Evolutionary conservation across 2,113 vertebrate species (phyloP).

Genomic region (Hippocampus guttulatus): DNA sequence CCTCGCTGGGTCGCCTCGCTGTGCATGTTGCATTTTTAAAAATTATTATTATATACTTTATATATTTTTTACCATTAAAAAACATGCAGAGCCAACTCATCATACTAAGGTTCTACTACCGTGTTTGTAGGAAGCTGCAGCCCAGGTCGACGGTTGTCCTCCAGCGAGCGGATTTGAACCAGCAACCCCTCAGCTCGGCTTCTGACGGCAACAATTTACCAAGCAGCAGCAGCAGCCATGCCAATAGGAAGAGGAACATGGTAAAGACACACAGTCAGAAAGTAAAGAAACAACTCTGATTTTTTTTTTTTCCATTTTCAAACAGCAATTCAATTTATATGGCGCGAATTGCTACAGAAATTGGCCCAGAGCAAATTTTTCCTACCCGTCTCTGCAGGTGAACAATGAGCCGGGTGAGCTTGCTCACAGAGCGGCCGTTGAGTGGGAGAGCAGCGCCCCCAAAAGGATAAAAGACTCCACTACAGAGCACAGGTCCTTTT

Average conservation of each 20-base stretch:
- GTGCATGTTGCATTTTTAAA: background rate
- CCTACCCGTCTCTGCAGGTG: constrained; percentile 42
- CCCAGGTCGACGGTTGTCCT: constrained; percentile 44
- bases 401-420: constrained; percentile 54
- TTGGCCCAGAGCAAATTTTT: too few relatives aligned
- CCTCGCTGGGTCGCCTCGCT: background rate
- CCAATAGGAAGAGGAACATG: constrained; percentile 69
- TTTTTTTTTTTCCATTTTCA: too few relatives aligned
- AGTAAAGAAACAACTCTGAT: background rate
- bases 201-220: constrained; percentile 6
- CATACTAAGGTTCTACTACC: background rate
- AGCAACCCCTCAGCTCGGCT: constrained; percentile 32
- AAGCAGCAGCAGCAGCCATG: background rate
- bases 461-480: constrained; percentile 75
- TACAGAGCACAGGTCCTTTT: constrained; percentile 64
- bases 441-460: constrained; percentile 71
- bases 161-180: constrained; percentile 47
- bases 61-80: background rate
- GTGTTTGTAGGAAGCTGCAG: constrained; percentile 68
- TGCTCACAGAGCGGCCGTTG: constrained; percentile 54
- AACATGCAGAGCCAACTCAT: background rate
- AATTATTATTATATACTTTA: too few relatives aligned
- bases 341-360: too few relatives aligned
- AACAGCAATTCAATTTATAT: too few relatives aligned
- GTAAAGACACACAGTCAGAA: constrained; percentile 15